These are phyloP conservation scores for Syngnathus rostellatus DNA, from an alignment of 2,797 vertebrate genomes.

Conservation along the genomic window DNA sequence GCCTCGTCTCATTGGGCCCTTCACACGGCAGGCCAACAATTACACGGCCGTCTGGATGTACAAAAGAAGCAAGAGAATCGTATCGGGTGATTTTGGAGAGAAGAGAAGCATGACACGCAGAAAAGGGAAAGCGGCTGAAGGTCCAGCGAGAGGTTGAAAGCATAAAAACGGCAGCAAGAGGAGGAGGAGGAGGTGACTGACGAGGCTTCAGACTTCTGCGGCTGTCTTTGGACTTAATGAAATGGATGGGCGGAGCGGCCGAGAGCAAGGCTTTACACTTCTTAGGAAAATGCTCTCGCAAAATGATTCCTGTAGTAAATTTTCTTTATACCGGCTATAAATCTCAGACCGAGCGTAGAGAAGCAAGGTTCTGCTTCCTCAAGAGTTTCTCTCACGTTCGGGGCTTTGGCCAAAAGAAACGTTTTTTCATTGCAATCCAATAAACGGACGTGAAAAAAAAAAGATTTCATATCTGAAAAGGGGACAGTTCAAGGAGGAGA, in stretches of 20 bases:
- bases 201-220: slow-evolving; percentile 41
- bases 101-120: slow-evolving; percentile 49
- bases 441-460: slow-evolving; percentile 38
- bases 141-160: slow-evolving; percentile 50
- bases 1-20: slow-evolving; percentile 43
- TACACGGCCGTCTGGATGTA: slow-evolving; percentile 58
- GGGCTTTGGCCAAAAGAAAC: slow-evolving; percentile 34
- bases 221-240: slow-evolving; percentile 62
- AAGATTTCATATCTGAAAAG: slow-evolving; percentile 45
- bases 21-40: slow-evolving; percentile 42
- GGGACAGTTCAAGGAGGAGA: slow-evolving; percentile 45
- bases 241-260: slow-evolving; percentile 62
- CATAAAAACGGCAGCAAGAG: slow-evolving; percentile 38
- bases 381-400: slow-evolving; percentile 21
- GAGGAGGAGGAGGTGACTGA: slow-evolving; percentile 31
- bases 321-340: slow-evolving; percentile 64
- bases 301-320: slow-evolving; percentile 67
- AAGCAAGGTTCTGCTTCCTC: slow-evolving; percentile 34
- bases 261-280: slow-evolving; percentile 46
- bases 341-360: slow-evolving; percentile 41
- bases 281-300: slow-evolving; percentile 44
- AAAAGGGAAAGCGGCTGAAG: slow-evolving; percentile 48
- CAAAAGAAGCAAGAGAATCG: slow-evolving; percentile 54
- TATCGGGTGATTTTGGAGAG: slow-evolving; percentile 47
- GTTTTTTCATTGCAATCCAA: slow-evolving; percentile 49